Percentiles rank a stretch among this genome's conserved stretches.
Evolutionary conservation across 2,888 invertebrate genomes (phyloP).

Genomic region (Callyntrura sp.): DNA sequence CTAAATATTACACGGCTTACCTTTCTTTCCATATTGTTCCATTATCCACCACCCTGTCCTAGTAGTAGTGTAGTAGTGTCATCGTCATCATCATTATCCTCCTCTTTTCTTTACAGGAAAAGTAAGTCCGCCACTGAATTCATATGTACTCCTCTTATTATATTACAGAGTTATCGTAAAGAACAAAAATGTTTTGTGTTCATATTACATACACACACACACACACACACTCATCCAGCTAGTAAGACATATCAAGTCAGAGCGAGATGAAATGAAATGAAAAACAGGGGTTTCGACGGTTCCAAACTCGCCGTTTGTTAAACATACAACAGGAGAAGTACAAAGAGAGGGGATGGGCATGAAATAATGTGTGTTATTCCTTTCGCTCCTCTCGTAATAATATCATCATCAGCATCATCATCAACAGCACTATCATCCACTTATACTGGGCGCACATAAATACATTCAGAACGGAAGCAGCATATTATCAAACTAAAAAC

Average conservation of each 20-base stretch:
- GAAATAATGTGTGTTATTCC: conserved; percentile 26
- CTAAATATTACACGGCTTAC: conserved; percentile 32
- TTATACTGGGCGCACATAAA: background rate
- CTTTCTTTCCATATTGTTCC: conserved; percentile 46
- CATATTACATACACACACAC: conserved; percentile 26
- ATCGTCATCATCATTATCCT: conserved; percentile 7
- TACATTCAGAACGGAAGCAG: background rate
- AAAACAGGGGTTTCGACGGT: background rate
- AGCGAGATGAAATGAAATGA: conserved; percentile 41
- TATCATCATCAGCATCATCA: conserved; percentile 3
- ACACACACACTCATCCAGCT: background rate
- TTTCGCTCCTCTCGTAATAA: conserved; percentile 1
- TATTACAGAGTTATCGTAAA: conserved; percentile 1
- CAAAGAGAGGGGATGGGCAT: background rate
- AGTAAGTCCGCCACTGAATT: background rate
- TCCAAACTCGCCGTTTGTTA: conserved; percentile 28
- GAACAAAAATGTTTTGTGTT: conserved; percentile 17
- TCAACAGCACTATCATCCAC: background rate
- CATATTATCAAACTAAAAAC: conserved; percentile 33
- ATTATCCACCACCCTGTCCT: background rate
- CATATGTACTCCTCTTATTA: conserved; percentile 1
- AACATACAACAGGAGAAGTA: conserved; percentile 4
- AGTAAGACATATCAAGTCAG: background rate
- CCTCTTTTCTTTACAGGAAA: background rate
- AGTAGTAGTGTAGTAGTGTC: conserved; percentile 7